Evolutionary conservation across 2,797 vertebrate species (phyloP), one percentile per base, ranked within the genome.

Genomic region (Florisuga fusca): DNA sequence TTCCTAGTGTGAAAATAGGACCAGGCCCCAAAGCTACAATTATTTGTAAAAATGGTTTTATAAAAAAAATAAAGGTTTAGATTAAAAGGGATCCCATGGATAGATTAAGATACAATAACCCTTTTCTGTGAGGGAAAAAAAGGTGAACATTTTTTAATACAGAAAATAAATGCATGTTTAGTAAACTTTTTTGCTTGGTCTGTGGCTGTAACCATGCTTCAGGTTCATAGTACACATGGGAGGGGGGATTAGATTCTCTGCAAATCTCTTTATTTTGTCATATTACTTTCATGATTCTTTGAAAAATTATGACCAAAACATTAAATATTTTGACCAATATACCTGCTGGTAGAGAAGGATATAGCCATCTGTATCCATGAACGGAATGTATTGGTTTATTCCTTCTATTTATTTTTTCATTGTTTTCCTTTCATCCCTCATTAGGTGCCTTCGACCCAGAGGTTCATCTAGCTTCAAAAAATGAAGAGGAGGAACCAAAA

Each of bases 1-100:
- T 96, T 87, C 71, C 45, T 73, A n/a, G 33, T 84, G 80, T 74
- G 87, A 91, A 94, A 93, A 93, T 64, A 92, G 73, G 71, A 76
- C 61, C 34, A 86, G 59, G n/a, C 18, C 63, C 48, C 90, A 78
- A 34, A 87, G 67, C 76, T 78, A 57, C 61, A 78, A 67, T 93
- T 88, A 90, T 38, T 53, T 79, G 81, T 81, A 94, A 88, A 88
- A 93, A 75, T 57, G 12, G n/a, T 61, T 78, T 33, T 36, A 75
- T 69, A 75, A 92, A 94, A 77, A 75, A 92, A 94, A 77, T 19
- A 68, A 89, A 27, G 26, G 5, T 54, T 90, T 78, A 19, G 8
- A 22, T 86, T 76, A 50, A 94, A 89, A 73, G 41, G 66, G 93
- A 87, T 92, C 54, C 46, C 25, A 74, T 54, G n/a, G 46, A 41